phyloP scores from a whole-genome alignment of 2,113 vertebrate species.

The Neopipo cinnamomea region DNA sequence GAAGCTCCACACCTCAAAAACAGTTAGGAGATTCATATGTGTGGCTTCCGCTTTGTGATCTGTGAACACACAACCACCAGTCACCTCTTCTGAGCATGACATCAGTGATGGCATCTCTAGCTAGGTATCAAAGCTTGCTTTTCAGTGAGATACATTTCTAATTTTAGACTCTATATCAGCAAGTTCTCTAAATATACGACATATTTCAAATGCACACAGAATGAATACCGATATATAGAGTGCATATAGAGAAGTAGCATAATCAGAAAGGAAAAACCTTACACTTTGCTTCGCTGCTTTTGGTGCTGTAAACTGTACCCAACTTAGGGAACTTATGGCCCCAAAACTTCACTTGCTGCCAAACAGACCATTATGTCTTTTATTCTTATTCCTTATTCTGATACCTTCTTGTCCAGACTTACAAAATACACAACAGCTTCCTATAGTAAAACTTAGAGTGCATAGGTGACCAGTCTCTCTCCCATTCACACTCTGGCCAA shows the following conservation, averaged over 20 bases:
- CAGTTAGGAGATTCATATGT: not conserved
- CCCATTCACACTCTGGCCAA: not conserved
- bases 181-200: conserved; percentile 20
- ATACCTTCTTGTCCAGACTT: not conserved
- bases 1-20: not conserved
- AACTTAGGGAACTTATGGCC: not conserved
- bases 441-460: not conserved
- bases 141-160: conserved; percentile 31
- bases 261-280: not conserved
- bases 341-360: not conserved
- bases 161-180: conserved; percentile 26
- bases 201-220: not conserved
- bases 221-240: not conserved
- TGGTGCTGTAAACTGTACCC: not conserved
- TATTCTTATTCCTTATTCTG: not conserved
- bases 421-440: not conserved
- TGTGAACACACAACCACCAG: not conserved
- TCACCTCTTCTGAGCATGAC: not conserved
- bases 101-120: conserved; percentile 2
- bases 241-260: not conserved
- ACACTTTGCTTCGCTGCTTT: not conserved
- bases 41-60: not conserved
- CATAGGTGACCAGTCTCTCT: not conserved
- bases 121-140: not conserved
- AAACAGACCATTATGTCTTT: not conserved